These are phyloP conservation scores for Drosophila truncata DNA, from an alignment of 1,140 invertebrate species.

Conservation along the genomic window DNA sequence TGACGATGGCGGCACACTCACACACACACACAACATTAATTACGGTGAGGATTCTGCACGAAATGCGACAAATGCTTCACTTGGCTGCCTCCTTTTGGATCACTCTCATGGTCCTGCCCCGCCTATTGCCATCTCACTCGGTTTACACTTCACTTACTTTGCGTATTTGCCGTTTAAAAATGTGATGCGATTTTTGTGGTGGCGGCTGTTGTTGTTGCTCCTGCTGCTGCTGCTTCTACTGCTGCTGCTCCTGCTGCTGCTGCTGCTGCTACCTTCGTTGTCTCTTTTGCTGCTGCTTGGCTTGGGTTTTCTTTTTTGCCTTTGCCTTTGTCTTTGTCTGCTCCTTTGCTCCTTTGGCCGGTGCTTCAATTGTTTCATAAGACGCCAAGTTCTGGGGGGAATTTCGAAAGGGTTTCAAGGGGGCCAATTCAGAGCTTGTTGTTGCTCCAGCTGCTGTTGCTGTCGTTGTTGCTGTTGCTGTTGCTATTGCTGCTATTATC, in stretches of 20 bases:
- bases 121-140: constrained; percentile 19
- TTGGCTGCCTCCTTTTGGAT: constrained; percentile 41
- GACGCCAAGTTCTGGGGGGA: constrained; percentile 41
- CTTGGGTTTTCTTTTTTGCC: constrained; percentile 23
- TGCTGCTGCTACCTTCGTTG: constrained; percentile 30
- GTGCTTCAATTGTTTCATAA: constrained; percentile 80
- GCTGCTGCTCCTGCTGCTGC: constrained; percentile 15
- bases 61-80: constrained; percentile 56
- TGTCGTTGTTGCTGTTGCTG: constrained; percentile 35
- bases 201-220: constrained; percentile 37
- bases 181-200: constrained; percentile 69
- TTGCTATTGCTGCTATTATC: constrained; percentile 34
- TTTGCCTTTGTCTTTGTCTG: constrained; percentile 37
- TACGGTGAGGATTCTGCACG: constrained; percentile 61
- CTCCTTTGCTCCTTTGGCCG: constrained; percentile 60
- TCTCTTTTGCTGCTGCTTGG: constrained; percentile 28
- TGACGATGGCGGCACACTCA: neutral
- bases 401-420: constrained; percentile 25
- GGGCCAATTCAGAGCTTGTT: constrained; percentile 62
- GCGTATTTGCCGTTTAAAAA: constrained; percentile 78
- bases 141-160: constrained; percentile 73
- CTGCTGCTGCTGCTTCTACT: constrained; percentile 5
- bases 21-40: constrained; percentile 61
- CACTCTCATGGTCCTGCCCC: neutral
- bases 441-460: constrained; percentile 44